phyloP scores from a whole-genome alignment of 2,797 vertebrate genomes.

The Cyprinella venusta region DNA sequence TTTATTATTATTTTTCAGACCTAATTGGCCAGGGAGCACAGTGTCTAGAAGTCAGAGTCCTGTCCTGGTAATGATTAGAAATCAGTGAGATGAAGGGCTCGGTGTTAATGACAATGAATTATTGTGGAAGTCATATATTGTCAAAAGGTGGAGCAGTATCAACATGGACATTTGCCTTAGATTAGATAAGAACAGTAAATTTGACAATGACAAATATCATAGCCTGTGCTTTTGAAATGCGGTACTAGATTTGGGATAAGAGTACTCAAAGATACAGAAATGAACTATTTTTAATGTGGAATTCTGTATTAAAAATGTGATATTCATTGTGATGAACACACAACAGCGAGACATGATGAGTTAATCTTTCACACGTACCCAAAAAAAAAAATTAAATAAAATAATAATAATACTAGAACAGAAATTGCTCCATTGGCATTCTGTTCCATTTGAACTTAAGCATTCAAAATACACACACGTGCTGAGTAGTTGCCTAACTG shows the following conservation, averaged over 20 bases:
- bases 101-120: constrained; percentile 26
- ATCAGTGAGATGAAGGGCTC: constrained; percentile 33
- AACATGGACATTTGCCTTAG: neutral
- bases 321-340: neutral
- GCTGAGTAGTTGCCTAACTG: too few relatives aligned
- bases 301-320: neutral
- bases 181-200: constrained; percentile 1
- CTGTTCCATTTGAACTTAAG: neutral
- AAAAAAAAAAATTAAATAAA: too few relatives aligned
- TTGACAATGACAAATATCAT: neutral
- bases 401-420: too few relatives aligned
- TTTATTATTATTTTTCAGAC: constrained; percentile 25
- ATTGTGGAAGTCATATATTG: constrained; percentile 11
- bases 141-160: neutral
- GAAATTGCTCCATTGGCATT: too few relatives aligned
- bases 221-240: too few relatives aligned
- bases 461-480: neutral
- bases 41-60: neutral
- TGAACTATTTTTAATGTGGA: neutral
- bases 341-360: neutral
- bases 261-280: neutral
- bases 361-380: neutral
- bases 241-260: neutral
- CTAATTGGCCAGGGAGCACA: constrained; percentile 11
- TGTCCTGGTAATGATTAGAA: too few relatives aligned